Evolutionary conservation across 30 jellyfish, hydroid and myxozoan species (phyloP), one percentile per base, ranked within the genome.

Genomic region (Hydractinia symbiolongicarpus): DNA sequence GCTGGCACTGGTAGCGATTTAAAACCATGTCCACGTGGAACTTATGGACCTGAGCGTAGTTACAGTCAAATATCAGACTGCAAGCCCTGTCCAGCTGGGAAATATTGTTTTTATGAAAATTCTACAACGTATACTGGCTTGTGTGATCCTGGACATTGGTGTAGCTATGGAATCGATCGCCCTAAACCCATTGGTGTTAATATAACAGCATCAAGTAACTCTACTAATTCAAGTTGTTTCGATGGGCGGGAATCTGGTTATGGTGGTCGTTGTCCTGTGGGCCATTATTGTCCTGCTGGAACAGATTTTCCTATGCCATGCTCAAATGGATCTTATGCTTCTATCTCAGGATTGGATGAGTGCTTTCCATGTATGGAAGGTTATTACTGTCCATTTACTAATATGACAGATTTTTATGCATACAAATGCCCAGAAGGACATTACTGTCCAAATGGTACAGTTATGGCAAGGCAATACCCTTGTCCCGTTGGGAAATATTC

Each of bases 21-120:
- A 56, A 87, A 86, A 44, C 95, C 95, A 53, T 94, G 99, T 79
- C 99, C 99, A 11, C 95, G 96, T 53, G 99, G 99, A 62, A 94
- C 99, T 10, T 84, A 70, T 54, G 99, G 99, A 4, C 57, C 86
- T 54, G 94, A 88, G 76, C 67, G 50, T 54, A 73, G 84, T 51
- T 94, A 94, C 66, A 79, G 71, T 67, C 72, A 86, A 54, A 61
- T 88, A 16, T 87, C 72, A 21, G 96, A 94, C 71, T 94, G 99
- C 72, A 89, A 81, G 71, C 95, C 96, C 14, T 94, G 99, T 69
- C 96, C 99, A 4, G 87, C 92, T n/a, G 99, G 99, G 52, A 94
- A 94, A 68, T 94, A 83, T 54, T 94, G 99, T 57, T 86, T 79
- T 5, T 53, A 14, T 20, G 95, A 84, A 52, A 84, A 76, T 66